Percentiles rank a stretch among this genome's conserved stretches.
These are phyloP conservation scores for Macrophya annulata DNA, from an alignment of 2,888 invertebrate species.

Conservation along the genomic window DNA sequence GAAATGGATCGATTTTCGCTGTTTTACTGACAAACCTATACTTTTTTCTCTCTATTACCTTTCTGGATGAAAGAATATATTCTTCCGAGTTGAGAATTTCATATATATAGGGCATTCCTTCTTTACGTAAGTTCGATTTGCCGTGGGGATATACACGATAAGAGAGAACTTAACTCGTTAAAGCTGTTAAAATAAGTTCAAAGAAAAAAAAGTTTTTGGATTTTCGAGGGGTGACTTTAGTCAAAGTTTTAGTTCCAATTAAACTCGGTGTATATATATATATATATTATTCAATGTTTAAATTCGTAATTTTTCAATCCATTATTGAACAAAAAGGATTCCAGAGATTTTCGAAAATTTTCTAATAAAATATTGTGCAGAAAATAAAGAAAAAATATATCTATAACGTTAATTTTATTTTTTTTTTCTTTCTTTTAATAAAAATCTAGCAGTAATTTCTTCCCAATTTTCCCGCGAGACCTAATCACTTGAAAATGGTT, in stretches of 20 bases:
- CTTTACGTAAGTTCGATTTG: not conserved
- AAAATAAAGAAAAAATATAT: not conserved
- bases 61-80: no score
- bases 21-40: no score
- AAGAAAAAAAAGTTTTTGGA: not conserved
- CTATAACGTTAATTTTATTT: not conserved
- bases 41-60: no score
- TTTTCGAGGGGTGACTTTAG: not conserved
- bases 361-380: not conserved
- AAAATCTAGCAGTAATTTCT: not conserved
- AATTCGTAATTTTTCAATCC: not conserved
- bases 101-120: no score
- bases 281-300: no score
- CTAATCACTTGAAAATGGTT: not conserved
- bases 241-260: not conserved
- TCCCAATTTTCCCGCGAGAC: not conserved
- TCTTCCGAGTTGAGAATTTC: no score
- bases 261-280: not conserved
- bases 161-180: slow-evolving; percentile 10
- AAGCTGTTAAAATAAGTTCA: not conserved
- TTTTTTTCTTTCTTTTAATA: not conserved
- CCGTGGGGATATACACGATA: not conserved
- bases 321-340: not conserved
- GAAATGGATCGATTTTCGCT: no score
- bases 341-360: not conserved